Conservation (phyloP, 2,888 invertebrate genomes). For the Ophion slaviceki region DNA sequence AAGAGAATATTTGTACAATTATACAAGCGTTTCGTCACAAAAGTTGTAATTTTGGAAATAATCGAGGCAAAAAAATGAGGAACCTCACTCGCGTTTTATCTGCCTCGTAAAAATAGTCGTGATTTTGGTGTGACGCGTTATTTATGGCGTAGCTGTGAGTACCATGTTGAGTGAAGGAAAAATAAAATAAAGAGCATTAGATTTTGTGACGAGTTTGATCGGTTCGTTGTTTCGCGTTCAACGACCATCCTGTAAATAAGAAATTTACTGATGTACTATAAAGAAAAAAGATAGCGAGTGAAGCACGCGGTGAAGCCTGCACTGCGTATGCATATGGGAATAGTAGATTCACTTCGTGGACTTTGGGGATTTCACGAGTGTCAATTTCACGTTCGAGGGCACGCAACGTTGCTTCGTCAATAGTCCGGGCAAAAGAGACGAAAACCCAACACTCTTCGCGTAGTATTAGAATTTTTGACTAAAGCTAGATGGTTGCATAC, state of each 20-base stretch:
- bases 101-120: slow-evolving; percentile 6
- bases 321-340: slow-evolving; percentile 38
- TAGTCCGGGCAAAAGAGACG: not conserved
- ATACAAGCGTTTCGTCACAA: not conserved
- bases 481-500: too few species aligned
- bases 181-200: slow-evolving; percentile 18
- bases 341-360: slow-evolving; percentile 28
- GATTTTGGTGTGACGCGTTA: slow-evolving; percentile 4
- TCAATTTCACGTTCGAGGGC: slow-evolving; percentile 25
- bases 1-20: not conserved
- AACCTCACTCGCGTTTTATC: slow-evolving; percentile 11
- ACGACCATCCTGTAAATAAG: slow-evolving; percentile 56
- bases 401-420: not conserved
- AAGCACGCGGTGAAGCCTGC: not conserved
- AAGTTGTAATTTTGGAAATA: not conserved
- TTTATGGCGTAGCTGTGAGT: not conserved
- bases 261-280: slow-evolving; percentile 53
- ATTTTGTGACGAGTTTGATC: slow-evolving; percentile 38
- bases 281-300: slow-evolving; percentile 19
- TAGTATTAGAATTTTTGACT: too few species aligned
- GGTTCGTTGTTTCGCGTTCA: slow-evolving; percentile 25
- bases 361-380: slow-evolving; percentile 23
- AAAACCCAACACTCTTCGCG: too few species aligned
- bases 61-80: not conserved
- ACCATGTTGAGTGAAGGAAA: slow-evolving; percentile 12